phyloP scores from a whole-genome alignment of 35 echinoderm and acorn worm species.

The Heliocidaris tuberculata region DNA sequence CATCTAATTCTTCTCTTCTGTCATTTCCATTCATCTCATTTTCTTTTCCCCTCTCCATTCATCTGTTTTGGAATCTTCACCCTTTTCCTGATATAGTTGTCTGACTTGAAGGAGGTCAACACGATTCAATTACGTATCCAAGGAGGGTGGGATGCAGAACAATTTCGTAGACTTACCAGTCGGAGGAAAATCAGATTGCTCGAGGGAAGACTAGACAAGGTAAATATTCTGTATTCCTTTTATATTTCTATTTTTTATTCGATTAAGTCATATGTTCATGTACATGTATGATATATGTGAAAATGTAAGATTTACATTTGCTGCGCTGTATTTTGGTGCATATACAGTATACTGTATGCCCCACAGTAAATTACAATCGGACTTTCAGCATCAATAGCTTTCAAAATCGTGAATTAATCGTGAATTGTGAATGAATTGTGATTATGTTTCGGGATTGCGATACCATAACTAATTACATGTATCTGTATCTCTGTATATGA shows the following conservation, averaged over 20 bases:
- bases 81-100: not conserved
- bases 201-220: slow-evolving; percentile 16
- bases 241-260: not conserved
- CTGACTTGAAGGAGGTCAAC: not conserved
- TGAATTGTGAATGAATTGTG: too few relatives aligned
- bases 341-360: not conserved
- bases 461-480: not conserved
- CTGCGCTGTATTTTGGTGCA: not conserved
- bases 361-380: too few relatives aligned
- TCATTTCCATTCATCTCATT: not conserved
- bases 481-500: too few relatives aligned
- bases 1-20: not conserved
- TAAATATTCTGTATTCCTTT: not conserved
- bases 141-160: slow-evolving; percentile 11
- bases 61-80: too few relatives aligned
- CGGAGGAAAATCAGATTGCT: slow-evolving; percentile 1
- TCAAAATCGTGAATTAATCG: too few relatives aligned
- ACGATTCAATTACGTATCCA: not conserved
- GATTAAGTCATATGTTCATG: not conserved
- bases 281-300: too few relatives aligned
- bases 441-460: too few relatives aligned
- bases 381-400: too few relatives aligned
- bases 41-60: not conserved
- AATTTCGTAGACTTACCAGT: not conserved
- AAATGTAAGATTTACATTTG: not conserved